Base-by-base conservation (phyloP, 2,797 vertebrate genomes). In the Scolopax bukidnonensis region DNA sequence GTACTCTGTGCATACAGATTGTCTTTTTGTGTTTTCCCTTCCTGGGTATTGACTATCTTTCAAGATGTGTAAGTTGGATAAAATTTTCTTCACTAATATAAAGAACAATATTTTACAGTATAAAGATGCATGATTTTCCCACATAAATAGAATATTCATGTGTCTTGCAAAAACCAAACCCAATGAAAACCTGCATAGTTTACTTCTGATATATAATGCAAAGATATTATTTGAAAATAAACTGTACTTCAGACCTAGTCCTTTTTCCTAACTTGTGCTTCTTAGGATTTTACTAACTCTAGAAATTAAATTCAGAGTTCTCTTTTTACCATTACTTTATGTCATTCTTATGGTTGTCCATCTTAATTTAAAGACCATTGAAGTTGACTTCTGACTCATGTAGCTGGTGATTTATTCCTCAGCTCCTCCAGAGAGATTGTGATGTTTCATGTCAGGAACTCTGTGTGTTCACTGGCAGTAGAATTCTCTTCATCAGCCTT, bases 321-420 rank as follows among this genome's bases (percentile, higher is more conserved):
- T 87, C 9, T 68, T 91, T 95, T 93, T 70, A 91, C 16, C 24
- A 33, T 47, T 93, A 65, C 54, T 96, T 56, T 32, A 36, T 91
- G 84, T 73, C 65, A 59, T 54, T 83, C 21, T 81, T 93, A 30
- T 33, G 13, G 79, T 56, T 85, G 96, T 94, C 95, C 78, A 45
- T 92, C 89, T 95, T 89, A 85, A 89, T 93, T 92, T 83, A 93
- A 96, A 94, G 80, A 54, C 70, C 65, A 60, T 67, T 89, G 80
- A 94, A 92, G 19, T 82, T 84, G 92, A 78, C 63, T 87, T 94
- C 67, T 96, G 84, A 95, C 95, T 97, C 84, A 71, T 33, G 91
- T 83, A 93, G 40, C 56, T 33, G 2, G 65, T 94, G 93, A 94
- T 97, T 96, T 97, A 95, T 96, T 85, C 81, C 90, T 70, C 30